These are phyloP conservation scores for Pyrocephalus nanus DNA, from an alignment of 2,797 vertebrate genomes.

Conservation along the genomic window DNA sequence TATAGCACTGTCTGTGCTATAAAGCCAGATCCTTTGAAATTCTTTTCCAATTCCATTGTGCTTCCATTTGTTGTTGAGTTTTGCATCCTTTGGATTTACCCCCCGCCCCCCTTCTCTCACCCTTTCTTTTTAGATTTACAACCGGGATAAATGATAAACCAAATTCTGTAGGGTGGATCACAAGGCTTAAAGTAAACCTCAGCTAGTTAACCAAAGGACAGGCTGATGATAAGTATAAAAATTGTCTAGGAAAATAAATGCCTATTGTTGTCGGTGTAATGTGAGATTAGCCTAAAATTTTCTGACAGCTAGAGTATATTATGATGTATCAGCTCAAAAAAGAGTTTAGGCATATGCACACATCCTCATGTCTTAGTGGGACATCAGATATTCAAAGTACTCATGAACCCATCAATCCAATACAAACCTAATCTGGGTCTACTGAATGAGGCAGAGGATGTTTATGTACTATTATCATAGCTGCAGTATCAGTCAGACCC, in stretches of 20 bases:
- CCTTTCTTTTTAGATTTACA: background rate
- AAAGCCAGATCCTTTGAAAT: constrained; percentile 46
- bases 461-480: background rate
- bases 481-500: background rate
- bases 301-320: background rate
- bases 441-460: background rate
- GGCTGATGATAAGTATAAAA: constrained; percentile 34
- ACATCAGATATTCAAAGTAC: background rate
- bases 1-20: constrained; percentile 39
- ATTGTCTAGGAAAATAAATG: constrained; percentile 58
- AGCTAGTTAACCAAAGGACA: constrained; percentile 56
- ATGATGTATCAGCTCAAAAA: background rate
- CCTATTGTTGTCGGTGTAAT: constrained; percentile 59
- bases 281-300: constrained; percentile 44
- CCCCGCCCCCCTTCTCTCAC: background rate
- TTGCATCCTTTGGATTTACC: background rate
- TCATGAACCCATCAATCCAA: background rate
- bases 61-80: constrained; percentile 14
- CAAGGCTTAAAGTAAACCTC: constrained; percentile 47
- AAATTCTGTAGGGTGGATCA: constrained; percentile 20
- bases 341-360: background rate
- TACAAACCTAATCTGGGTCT: background rate
- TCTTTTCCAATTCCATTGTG: constrained; percentile 32
- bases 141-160: constrained; percentile 38
- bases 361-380: background rate